A percentile compares a stretch with the other conserved stretches of the same genome.
Evolutionary conservation across 2,113 vertebrate genomes (phyloP).

Genomic region (Hydrolagus affinis): DNA sequence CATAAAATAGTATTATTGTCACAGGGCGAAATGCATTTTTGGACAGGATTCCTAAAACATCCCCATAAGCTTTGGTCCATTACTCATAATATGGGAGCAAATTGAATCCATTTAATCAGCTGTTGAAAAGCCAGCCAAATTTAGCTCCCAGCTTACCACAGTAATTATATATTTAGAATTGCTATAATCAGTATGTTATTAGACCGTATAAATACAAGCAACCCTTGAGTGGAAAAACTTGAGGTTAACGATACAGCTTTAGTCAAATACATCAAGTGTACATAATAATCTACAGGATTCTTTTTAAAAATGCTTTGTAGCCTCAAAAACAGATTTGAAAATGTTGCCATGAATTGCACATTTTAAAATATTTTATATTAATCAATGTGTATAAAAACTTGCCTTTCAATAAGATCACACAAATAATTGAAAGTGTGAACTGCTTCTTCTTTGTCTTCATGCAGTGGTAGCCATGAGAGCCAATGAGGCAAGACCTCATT

Average conservation of each 20-base stretch:
- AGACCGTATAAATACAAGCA: not conserved
- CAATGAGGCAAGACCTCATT: constrained; percentile 91
- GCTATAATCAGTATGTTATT: not conserved
- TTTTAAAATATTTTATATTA: not conserved
- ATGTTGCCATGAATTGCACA: not conserved
- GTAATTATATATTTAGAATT: not conserved
- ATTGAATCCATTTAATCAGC: not conserved
- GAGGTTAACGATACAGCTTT: not conserved
- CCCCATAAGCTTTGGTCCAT: not conserved
- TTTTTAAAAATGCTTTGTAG: not conserved
- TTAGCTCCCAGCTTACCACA: not conserved
- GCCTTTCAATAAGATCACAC: constrained; percentile 96
- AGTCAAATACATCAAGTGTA: too few species aligned
- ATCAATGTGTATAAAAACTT: constrained; percentile 27
- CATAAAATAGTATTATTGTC: too few species aligned
- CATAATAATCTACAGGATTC: not conserved
- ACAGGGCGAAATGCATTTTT: too few species aligned
- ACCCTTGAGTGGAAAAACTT: not conserved
- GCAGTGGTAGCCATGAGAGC: constrained; percentile 91
- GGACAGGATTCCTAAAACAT: too few species aligned
- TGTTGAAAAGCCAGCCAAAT: not conserved
- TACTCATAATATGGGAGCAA: not conserved
- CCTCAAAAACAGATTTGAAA: not conserved
- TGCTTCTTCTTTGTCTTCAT: constrained; percentile 96
- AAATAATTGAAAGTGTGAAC: constrained; percentile 89